Percentiles rank a stretch among this genome's conserved stretches.
Evolutionary conservation across 2,888 invertebrate species (phyloP).

Genomic region (Acronicta alni): DNA sequence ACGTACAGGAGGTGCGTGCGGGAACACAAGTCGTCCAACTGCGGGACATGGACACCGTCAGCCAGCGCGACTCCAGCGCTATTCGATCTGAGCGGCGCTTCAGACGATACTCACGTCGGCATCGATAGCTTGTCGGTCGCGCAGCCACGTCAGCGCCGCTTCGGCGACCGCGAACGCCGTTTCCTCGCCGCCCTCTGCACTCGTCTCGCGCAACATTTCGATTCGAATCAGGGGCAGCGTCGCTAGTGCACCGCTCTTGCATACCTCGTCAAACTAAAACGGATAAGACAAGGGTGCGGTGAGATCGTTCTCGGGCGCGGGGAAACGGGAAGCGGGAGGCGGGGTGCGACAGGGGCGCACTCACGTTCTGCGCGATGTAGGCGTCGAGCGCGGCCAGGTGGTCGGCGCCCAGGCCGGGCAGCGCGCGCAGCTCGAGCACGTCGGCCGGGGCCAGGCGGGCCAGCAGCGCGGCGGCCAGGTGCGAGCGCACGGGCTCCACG

Average conservation of each 20-base stretch:
- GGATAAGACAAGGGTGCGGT: not conserved
- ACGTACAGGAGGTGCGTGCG: slow-evolving; percentile 94
- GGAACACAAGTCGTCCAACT: slow-evolving; percentile 84
- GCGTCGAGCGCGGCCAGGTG: slow-evolving; percentile 88
- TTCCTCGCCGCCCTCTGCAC: slow-evolving; percentile 90
- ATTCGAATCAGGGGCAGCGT: slow-evolving; percentile 92
- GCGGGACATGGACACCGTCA: slow-evolving; percentile 1
- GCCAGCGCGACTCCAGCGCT: not conserved
- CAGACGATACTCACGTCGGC: slow-evolving; percentile 43
- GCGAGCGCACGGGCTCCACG: slow-evolving; percentile 92
- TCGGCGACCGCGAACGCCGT: slow-evolving; percentile 89
- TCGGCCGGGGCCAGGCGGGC: slow-evolving; percentile 89
- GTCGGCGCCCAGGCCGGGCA: slow-evolving; percentile 91
- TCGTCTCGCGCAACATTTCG: slow-evolving; percentile 93
- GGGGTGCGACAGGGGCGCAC: slow-evolving; percentile 50
- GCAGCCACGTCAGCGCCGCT: slow-evolving; percentile 91
- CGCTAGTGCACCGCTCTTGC: slow-evolving; percentile 90
- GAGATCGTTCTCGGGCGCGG: not conserved
- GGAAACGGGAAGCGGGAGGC: not conserved
- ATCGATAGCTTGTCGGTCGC: slow-evolving; percentile 63
- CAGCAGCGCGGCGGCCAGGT: slow-evolving; percentile 92
- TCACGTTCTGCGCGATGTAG: slow-evolving; percentile 92
- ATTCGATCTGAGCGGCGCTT: no score
- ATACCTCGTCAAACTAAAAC: slow-evolving; percentile 91
- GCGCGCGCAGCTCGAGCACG: slow-evolving; percentile 89